Evolutionary conservation across 1,140 invertebrate genomes (phyloP).

Genomic region (Heliothis virescens): DNA sequence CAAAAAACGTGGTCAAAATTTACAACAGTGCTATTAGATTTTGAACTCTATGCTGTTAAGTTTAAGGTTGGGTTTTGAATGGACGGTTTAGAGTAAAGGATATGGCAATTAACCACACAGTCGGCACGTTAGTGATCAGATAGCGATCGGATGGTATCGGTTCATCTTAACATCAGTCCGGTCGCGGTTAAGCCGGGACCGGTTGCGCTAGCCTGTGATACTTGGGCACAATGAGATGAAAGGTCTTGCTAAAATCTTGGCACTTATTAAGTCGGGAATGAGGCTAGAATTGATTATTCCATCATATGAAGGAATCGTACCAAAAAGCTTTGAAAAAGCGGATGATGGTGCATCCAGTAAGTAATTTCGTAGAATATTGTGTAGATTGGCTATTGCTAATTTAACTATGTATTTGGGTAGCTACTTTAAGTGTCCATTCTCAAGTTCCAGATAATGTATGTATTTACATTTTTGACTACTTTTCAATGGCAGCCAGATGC

Average conservation of each 20-base stretch:
- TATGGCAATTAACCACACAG: constrained; percentile 46
- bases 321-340: too few relatives aligned
- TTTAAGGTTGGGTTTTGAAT: not conserved
- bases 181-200: constrained; percentile 32
- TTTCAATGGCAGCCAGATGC: too few relatives aligned
- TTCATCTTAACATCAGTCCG: constrained; percentile 30
- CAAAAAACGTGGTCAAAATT: not conserved
- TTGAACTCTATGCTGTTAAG: not conserved
- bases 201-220: not conserved
- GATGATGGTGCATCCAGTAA: too few relatives aligned
- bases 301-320: too few relatives aligned
- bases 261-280: not conserved
- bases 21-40: not conserved
- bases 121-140: constrained; percentile 46
- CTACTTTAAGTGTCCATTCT: too few relatives aligned
- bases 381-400: too few relatives aligned
- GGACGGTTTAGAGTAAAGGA: constrained; percentile 9
- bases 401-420: too few relatives aligned
- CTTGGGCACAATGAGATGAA: not conserved
- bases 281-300: not conserved
- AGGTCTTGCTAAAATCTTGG: not conserved
- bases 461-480: too few relatives aligned
- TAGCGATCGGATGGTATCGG: constrained; percentile 43
- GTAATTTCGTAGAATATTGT: too few relatives aligned
- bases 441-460: too few relatives aligned